Base-by-base conservation (phyloP, 1,140 invertebrate genomes). In the Pissodes strobi region DNA sequence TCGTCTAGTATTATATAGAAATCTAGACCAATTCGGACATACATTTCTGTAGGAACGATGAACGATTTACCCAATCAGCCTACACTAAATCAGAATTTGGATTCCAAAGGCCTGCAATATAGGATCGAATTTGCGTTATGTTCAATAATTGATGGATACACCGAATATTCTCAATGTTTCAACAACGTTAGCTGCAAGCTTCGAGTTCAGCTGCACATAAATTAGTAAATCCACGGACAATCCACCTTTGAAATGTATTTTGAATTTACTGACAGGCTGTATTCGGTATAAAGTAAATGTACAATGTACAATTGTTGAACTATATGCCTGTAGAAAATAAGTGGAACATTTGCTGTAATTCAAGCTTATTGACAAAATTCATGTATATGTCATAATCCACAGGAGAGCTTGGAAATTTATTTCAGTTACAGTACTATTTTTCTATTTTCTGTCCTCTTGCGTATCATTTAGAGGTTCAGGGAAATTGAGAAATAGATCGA, bases 21-120 rank as follows among this genome's bases (percentile, higher is more conserved):
- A 56, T 17, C 27, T 41, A 19, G 58, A 39, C 45, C 13, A 39
- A 45, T 61, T 61, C 17, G 58, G 27, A 21, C 17, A 21, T 18
- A 45, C 5, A 19, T 48, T 51, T 52, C 13, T 39, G 52, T 53
- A 41, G 49, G 49, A 55, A 63, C 51, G 62, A 15, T 49, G 62
- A 57, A 66, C 64, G 64, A 66, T 69, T 69, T 66, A 64, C 51
- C 60, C 59, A 69, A 59, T 66, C 63, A 58, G 59, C 64, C 48
- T 61, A 56, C 60, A 53, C 64, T 23, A 38, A 63, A 65, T 63
- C 59, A 43, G 62, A 49, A 64, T 57, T 55, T 48, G n/a, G 51
- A 63, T 53, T 57, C 41, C 49, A 56, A 48, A 57, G 62, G 53
- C 41, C 43, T 46, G 18, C 48, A 53, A 59, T 59, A 58, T 66